phyloP scores from a whole-genome alignment of 2,797 vertebrate genomes.

The Phyllotis vaccarum region DNA sequence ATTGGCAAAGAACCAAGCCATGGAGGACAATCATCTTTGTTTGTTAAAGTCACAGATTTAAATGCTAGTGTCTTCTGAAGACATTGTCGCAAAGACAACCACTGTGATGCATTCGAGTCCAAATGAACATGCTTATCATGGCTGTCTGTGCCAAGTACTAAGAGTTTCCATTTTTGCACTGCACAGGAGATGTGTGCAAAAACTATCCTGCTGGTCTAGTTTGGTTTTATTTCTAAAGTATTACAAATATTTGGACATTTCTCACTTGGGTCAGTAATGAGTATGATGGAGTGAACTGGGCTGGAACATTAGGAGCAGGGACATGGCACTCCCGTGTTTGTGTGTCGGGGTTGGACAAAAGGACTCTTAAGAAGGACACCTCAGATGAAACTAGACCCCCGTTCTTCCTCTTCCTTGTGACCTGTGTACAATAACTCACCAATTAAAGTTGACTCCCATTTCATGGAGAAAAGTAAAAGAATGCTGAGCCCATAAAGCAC shows the following conservation, averaged over 20 bases:
- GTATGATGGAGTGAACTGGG: not conserved
- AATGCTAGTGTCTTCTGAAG: not conserved
- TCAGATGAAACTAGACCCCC: not conserved
- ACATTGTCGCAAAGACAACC: not conserved
- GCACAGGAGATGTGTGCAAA: not conserved
- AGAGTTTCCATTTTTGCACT: not conserved
- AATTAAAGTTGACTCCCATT: not conserved
- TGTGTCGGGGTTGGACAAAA: too few relatives aligned
- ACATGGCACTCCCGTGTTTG: not conserved
- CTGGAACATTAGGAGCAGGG: not conserved
- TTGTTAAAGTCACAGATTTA: not conserved
- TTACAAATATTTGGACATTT: not conserved
- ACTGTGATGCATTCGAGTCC: not conserved
- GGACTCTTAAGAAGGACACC: not conserved
- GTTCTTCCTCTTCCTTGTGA: not conserved
- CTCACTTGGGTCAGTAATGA: not conserved
- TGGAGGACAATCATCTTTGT: not conserved
- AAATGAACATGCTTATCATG: not conserved
- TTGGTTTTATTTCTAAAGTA: not conserved
- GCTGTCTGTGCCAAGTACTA: not conserved
- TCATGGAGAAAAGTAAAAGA: not conserved
- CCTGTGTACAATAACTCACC: not conserved
- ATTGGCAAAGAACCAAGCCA: too few relatives aligned
- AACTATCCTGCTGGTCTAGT: not conserved
- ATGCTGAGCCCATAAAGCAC: not conserved